phyloP scores from a whole-genome alignment of 2,888 invertebrate genomes.

The Trachelus tabidus region DNA sequence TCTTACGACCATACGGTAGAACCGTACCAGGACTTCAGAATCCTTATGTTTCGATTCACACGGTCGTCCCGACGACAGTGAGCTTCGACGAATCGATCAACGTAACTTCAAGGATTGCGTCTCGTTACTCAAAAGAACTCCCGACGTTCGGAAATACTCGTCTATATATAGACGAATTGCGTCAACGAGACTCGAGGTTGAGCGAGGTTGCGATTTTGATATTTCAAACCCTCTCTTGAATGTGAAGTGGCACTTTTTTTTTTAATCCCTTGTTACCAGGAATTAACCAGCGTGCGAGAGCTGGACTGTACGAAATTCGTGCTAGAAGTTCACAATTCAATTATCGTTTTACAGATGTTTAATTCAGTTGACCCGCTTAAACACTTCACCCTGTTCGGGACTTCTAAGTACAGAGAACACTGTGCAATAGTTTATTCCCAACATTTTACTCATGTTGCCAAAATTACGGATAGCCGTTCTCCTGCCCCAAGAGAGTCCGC shows the following conservation, averaged over 20 bases:
- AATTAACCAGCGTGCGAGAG: background rate
- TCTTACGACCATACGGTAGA: background rate
- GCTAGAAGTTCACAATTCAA: background rate
- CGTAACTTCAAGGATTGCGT: background rate
- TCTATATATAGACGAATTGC: background rate
- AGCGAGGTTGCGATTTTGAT: background rate
- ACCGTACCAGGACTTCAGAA: background rate
- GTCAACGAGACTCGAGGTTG: background rate
- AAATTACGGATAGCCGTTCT: conserved; percentile 2
- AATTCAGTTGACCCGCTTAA: conserved; percentile 55
- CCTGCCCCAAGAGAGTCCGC: background rate
- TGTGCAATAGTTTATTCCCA: conserved; percentile 58
- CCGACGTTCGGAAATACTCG: background rate
- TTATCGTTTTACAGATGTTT: background rate
- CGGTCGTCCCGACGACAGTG: background rate
- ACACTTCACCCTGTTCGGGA: conserved; percentile 59
- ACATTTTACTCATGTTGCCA: conserved; percentile 54
- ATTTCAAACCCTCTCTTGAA: background rate
- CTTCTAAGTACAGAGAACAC: conserved; percentile 63
- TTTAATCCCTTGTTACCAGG: background rate
- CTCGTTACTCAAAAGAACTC: background rate
- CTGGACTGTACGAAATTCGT: background rate
- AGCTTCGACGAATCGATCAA: background rate
- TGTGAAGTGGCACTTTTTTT: background rate
- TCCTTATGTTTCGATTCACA: background rate